Evolutionary conservation across 2,113 vertebrate species (phyloP).

Genomic region (Dinomys branickii): DNA sequence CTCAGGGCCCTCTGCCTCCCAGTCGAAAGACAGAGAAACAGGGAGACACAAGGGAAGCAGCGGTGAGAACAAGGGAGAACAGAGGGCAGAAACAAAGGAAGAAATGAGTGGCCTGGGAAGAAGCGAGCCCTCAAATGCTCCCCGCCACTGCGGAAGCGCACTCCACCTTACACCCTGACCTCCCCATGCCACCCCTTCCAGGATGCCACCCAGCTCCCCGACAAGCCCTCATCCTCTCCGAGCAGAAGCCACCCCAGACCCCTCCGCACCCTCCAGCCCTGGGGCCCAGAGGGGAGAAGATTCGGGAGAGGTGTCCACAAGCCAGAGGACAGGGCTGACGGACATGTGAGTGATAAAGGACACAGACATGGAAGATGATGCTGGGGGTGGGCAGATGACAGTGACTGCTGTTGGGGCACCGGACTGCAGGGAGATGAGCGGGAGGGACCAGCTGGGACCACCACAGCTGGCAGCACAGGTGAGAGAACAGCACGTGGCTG

Average conservation of each 20-base stretch:
- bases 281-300: background rate
- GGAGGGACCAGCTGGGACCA: too few relatives aligned
- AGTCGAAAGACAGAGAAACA: background rate
- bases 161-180: background rate
- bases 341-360: background rate
- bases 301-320: background rate
- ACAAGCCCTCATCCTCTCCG: background rate
- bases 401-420: background rate
- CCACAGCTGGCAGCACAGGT: background rate
- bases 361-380: background rate
- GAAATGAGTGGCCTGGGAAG: background rate
- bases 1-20: background rate
- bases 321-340: background rate
- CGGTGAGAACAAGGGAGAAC: background rate
- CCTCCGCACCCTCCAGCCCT: background rate
- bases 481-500: background rate
- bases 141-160: background rate
- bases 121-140: background rate
- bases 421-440: background rate
- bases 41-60: background rate
- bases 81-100: background rate
- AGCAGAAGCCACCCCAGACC: background rate
- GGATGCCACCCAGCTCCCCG: background rate
- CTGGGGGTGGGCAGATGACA: background rate
- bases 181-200: background rate